phyloP scores from a whole-genome alignment of 2,888 invertebrate genomes.

The Drosophila formosana region DNA sequence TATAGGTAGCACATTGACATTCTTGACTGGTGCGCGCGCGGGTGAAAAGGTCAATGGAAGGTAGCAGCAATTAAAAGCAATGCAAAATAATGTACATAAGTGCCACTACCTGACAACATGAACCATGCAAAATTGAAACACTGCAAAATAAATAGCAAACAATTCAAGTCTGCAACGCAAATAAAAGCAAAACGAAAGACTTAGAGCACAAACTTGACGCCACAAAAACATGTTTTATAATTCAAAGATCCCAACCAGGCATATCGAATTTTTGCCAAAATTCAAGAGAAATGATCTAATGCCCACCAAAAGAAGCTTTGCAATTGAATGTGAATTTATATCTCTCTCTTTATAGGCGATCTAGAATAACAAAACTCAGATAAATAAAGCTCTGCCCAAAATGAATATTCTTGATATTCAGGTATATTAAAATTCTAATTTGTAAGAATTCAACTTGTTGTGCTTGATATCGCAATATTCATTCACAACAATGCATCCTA shows the following conservation, averaged over 20 bases:
- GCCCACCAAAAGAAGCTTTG: not conserved
- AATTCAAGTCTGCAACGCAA: conserved; percentile 30
- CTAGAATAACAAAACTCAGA: not conserved
- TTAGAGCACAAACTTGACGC: conserved; percentile 43
- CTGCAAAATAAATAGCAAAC: conserved; percentile 10
- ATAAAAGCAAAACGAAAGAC: conserved; percentile 37
- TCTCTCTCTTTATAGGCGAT: not conserved
- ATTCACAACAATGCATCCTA: not conserved
- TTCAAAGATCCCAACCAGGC: not conserved
- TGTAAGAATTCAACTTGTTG: not conserved
- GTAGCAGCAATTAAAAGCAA: conserved; percentile 61
- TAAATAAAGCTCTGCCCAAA: not conserved
- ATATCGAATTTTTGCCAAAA: not conserved
- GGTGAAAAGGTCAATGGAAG: conserved; percentile 77
- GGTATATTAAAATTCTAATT: not conserved
- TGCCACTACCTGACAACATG: conserved; percentile 26
- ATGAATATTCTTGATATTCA: no score
- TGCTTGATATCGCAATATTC: not conserved
- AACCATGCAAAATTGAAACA: conserved; percentile 20
- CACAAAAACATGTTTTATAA: not conserved
- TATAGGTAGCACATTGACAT: conserved; percentile 39
- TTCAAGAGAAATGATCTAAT: not conserved
- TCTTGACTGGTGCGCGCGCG: conserved; percentile 49
- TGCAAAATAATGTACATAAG: conserved; percentile 37
- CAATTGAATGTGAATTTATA: not conserved